Evolutionary conservation across 2,113 vertebrate genomes (phyloP).

Genomic region (Saccopteryx leptura): DNA sequence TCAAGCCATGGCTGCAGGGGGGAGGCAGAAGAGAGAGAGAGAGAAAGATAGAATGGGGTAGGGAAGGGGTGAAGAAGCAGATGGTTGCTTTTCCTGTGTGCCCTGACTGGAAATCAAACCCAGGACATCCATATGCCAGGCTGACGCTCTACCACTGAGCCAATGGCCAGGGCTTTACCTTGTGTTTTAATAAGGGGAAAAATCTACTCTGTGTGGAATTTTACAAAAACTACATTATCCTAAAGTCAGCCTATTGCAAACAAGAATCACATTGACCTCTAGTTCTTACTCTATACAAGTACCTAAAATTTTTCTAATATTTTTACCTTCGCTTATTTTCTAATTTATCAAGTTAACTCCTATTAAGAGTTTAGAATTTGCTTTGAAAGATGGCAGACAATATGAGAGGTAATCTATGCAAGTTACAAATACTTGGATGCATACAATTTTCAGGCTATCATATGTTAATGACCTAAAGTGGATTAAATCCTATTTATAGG

Average conservation of each 20-base stretch:
- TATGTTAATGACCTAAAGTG: background rate
- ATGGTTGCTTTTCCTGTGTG: too few species aligned
- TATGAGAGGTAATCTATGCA: slow-evolving; percentile 7
- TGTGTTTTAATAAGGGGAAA: background rate
- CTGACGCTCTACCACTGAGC: too few species aligned
- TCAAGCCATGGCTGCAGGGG: too few species aligned
- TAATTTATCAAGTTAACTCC: slow-evolving; percentile 16
- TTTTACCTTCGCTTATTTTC: background rate
- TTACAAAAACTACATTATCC: slow-evolving; percentile 41
- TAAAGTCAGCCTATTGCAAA: slow-evolving; percentile 33
- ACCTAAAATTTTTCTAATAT: background rate
- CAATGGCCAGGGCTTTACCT: background rate
- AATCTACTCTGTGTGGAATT: background rate
- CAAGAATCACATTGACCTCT: slow-evolving; percentile 42
- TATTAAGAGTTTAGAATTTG: slow-evolving; percentile 48
- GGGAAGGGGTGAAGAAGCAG: too few species aligned
- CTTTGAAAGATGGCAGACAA: background rate
- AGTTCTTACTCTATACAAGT: slow-evolving; percentile 20
- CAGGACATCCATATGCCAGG: too few species aligned
- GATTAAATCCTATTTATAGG: background rate
- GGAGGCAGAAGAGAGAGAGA: too few species aligned
- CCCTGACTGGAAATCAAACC: too few species aligned
- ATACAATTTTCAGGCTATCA: background rate
- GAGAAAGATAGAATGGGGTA: too few species aligned
- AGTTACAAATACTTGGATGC: background rate